Evolutionary conservation across 2,113 vertebrate genomes (phyloP), one percentile per base, ranked within the genome.

Genomic region (Clarias gariepinus): DNA sequence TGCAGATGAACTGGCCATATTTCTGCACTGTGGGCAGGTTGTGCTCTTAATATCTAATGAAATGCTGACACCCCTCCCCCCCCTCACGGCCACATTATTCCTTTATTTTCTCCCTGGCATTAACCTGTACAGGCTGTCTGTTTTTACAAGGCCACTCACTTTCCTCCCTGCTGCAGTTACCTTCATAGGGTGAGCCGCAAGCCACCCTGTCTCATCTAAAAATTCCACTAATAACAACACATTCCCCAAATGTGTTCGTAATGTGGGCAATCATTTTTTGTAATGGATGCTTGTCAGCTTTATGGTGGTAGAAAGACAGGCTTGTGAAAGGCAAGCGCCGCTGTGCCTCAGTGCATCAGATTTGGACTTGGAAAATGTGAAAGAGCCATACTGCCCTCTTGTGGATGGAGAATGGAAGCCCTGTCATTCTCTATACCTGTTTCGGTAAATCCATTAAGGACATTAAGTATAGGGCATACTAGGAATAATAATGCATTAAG

Each of bases 261-360:
- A 96, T 95, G 95, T 96, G 95, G 92, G 95, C 94, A 94, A 95
- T 96, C 95, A 95, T 95, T 96, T 95, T 94, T 93, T 92, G 94
- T 95, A 95, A 95, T 96, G 95, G 95, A 95, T 94, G 94, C 95
- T 95, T 96, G 95, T 96, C 95, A 96, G 92, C 93, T 96, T 96
- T 95, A 96, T 95, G 92, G 94, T 90, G 85, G 92, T 92, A 93
- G 94, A 95, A 95, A 94, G 94, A 95, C 94, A 91, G 93, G 93
- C 92, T 94, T 91, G 89, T 94, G 93, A 94, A 94, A 94, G 92
- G 92, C 86, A 85, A 91, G 92, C 91, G 91, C 92, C 90, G 90
- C 90, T 90, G 91, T 92, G 90, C 89, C 82, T 64, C 74, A 57
- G 71, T 41, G 61, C 77, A 0, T 63, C 66, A 58, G 66, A 73